Conservation (phyloP, 2,888 invertebrate species). For the Lycocerus yunnanus region DNA sequence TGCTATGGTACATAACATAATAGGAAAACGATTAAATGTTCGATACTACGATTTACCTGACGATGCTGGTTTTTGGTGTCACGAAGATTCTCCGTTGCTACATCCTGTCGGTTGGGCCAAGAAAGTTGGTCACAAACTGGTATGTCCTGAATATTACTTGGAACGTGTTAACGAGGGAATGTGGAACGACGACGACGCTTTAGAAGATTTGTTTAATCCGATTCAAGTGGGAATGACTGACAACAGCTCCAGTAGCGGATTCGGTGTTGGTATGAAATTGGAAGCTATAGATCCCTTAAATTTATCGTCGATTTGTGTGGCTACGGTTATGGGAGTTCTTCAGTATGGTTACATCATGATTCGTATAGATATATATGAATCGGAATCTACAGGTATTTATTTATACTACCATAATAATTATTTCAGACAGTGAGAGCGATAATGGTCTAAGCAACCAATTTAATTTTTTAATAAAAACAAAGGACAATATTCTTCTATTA, state of each 20-base stretch:
- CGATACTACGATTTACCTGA: constrained; percentile 85
- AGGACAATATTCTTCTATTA: no score
- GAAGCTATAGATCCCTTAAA: constrained; percentile 98
- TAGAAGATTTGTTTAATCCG: constrained; percentile 75
- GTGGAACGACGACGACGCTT: constrained; percentile 77
- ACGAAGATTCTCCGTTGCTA: constrained; percentile 91
- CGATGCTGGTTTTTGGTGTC: constrained; percentile 95
- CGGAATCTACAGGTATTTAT: constrained; percentile 66
- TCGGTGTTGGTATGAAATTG: constrained; percentile 88
- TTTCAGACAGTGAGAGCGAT: no score
- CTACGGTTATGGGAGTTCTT: constrained; percentile 92
- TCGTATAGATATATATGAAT: constrained; percentile 90
- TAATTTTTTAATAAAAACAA: no score
- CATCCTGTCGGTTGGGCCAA: constrained; percentile 98
- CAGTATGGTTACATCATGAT: constrained; percentile 95
- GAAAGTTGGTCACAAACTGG: constrained; percentile 80
- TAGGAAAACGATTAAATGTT: constrained; percentile 90
- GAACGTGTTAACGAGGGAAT: constrained; percentile 74
- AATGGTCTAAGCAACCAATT: no score
- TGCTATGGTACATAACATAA: constrained; percentile 86
- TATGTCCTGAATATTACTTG: constrained; percentile 80
- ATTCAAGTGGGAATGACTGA: constrained; percentile 55
- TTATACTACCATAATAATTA: neutral
- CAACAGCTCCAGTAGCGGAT: constrained; percentile 53
- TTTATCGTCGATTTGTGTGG: constrained; percentile 91